Base-by-base conservation (phyloP, 2,113 vertebrate genomes). In the Silurus asotus region DNA sequence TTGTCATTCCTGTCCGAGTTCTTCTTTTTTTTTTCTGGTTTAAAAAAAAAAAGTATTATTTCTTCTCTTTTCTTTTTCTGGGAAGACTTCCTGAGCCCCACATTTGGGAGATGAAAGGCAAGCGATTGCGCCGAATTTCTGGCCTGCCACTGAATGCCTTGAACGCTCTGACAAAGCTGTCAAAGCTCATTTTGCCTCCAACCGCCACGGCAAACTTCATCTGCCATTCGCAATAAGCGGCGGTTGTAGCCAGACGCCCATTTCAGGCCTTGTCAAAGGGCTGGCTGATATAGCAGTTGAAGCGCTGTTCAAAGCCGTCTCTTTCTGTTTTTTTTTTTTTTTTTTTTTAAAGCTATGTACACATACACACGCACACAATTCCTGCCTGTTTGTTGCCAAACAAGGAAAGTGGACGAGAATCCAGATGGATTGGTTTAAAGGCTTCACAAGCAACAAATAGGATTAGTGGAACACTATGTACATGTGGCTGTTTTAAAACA, bases 81-180 rank as follows among this genome's bases (percentile, higher is more conserved):
- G 72, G 85, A 83, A 91, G 92, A 90, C 85, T 93, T 94, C 91
- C 92, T 84, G 53, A 89, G 86, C 89, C 89, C 87, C 81, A 90
- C 87, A 90, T 92, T 93, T 93, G 91, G 87, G 92, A 95, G 94
- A 94, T 96, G 91, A 96, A 97, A 96, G 95, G 79, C 89, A 62
- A 84, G 88, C 86, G 91, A 92, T 96, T 94, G 83, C 92, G 91
- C 88, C 79, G 88, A 94, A 94, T 95, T 91, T 25, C 90, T 91
- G 93, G 94, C 92, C 94, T 90, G 93, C 93, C 92, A 92, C 90
- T 87, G 94, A 94, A 93, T 94, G 89, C 92, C 91, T 94, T 93
- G 93, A 92, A 94, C 94, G 95, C 94, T 90, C 94, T 95, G 94
- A 95, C 94, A 95, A 93, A 93, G 89, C 94, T 96, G 93, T 96